Conservation (phyloP, 2,113 vertebrate species). For the Pollachius pollachius region DNA sequence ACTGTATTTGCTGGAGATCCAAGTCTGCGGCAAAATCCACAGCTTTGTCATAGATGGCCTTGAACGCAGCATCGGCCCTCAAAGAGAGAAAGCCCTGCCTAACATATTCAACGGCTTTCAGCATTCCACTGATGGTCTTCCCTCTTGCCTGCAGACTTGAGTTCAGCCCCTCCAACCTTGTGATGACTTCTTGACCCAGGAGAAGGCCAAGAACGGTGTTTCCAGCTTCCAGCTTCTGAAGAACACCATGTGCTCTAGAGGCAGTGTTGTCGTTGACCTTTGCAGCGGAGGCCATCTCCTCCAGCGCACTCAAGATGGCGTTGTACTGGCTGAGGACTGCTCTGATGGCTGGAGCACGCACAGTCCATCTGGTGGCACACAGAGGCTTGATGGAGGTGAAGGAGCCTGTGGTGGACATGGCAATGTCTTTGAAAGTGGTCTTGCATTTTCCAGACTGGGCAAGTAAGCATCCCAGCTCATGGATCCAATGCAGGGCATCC, state of each 20-base stretch:
- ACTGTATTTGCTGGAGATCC: no score
- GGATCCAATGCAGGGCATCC: background rate
- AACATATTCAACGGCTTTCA: no score
- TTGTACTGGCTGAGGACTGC: constrained; percentile 3
- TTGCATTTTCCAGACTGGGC: constrained; percentile 8
- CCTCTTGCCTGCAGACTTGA: no score
- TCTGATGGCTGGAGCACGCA: background rate
- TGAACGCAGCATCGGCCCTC: no score
- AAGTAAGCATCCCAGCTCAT: background rate
- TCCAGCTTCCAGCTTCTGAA: background rate
- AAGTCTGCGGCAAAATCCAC: no score
- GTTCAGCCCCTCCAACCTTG: no score
- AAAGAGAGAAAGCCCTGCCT: no score
- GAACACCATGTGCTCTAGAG: background rate
- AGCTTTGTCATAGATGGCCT: no score
- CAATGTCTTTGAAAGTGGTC: background rate
- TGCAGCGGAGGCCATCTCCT: background rate
- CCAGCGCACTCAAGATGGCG: background rate
- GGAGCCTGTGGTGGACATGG: background rate
- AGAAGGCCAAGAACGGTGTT: background rate
- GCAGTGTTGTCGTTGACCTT: no score
- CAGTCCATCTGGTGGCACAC: constrained; percentile 9
- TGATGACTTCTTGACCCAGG: no score
- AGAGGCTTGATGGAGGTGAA: background rate
- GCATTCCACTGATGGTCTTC: no score